These are phyloP conservation scores for Pegoplata infirma DNA, from an alignment of 2,888 invertebrate genomes.

Conservation along the genomic window DNA sequence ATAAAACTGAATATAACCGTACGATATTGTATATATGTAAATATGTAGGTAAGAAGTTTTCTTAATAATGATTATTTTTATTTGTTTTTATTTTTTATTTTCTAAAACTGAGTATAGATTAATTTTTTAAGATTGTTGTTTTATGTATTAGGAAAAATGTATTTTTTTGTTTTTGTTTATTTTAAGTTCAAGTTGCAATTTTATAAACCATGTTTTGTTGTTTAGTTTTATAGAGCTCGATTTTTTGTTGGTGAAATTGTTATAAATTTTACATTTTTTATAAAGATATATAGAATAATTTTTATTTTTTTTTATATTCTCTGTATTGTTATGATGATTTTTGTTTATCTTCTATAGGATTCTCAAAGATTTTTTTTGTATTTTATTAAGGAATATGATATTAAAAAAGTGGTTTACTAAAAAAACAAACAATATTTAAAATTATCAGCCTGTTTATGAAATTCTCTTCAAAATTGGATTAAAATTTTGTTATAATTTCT, in stretches of 20 bases:
- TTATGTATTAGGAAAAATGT: background rate
- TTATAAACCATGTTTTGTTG: background rate
- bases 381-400: constrained; percentile 6
- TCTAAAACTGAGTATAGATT: background rate
- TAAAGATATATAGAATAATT: background rate
- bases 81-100: background rate
- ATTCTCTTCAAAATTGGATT: too few species aligned
- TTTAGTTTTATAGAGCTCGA: background rate
- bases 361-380: constrained; percentile 1
- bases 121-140: background rate
- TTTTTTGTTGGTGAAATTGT: background rate
- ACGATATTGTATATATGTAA: too few species aligned
- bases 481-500: too few species aligned
- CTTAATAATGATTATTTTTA: constrained; percentile 1
- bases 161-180: background rate
- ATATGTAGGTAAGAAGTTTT: background rate
- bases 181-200: background rate
- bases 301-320: background rate
- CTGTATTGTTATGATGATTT: background rate
- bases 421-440: too few species aligned
- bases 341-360: constrained; percentile 5
- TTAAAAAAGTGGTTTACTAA: too few species aligned
- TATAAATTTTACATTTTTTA: constrained; percentile 4
- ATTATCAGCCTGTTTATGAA: too few species aligned
- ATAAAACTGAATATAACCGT: background rate